Evolutionary conservation across 2,797 vertebrate genomes (phyloP).

Genomic region (Acanthis flammea): DNA sequence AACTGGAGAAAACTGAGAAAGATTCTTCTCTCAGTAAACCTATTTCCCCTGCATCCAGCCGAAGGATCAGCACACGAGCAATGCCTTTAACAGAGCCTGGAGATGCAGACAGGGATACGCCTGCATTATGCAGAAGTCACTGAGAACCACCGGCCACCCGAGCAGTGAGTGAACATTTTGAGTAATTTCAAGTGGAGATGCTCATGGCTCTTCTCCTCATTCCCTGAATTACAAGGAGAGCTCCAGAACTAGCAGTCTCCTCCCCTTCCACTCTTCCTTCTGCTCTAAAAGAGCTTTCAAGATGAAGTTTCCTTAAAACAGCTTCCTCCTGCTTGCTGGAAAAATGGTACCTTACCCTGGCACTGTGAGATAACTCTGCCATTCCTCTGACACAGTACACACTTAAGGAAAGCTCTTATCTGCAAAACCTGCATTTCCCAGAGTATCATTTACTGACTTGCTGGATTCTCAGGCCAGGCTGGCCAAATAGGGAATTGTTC

Average conservation of each 20-base stretch:
- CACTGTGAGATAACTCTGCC: neutral
- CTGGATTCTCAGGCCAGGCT: neutral
- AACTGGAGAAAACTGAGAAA: neutral
- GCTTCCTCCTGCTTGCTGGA: neutral
- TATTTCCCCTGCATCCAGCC: neutral
- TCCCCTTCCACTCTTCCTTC: neutral
- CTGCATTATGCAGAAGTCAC: neutral
- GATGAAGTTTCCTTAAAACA: neutral
- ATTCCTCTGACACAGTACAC: rapidly evolving
- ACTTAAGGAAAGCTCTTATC: neutral
- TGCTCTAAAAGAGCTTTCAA: neutral
- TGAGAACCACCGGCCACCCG: rapidly evolving
- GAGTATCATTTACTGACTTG: neutral
- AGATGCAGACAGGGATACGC: rapidly evolving
- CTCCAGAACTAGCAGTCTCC: neutral
- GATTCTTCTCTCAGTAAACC: neutral
- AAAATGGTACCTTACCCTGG: neutral
- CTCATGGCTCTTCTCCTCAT: rapidly evolving
- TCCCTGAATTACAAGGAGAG: neutral
- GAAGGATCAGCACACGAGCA: rapidly evolving
- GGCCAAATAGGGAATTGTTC: neutral
- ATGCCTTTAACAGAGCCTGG: neutral
- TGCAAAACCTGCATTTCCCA: neutral
- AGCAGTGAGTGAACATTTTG: rapidly evolving
- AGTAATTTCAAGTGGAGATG: neutral